A percentile compares a stretch with the other conserved stretches of the same genome.
phyloP scores from a whole-genome alignment of 2,797 vertebrate species.

The Diplodus puntazzo region DNA sequence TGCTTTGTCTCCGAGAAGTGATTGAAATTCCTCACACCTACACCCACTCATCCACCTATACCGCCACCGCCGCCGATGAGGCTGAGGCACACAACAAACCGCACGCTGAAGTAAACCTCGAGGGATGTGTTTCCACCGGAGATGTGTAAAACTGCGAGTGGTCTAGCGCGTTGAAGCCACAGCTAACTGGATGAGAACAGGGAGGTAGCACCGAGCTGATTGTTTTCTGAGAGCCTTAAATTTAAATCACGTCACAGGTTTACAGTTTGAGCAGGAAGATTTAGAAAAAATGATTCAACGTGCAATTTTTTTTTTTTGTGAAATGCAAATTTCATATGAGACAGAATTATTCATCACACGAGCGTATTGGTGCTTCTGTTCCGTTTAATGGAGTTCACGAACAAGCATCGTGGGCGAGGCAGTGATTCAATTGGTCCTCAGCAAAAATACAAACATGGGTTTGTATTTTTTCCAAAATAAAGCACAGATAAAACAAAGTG shows the following conservation, averaged over 20 bases:
- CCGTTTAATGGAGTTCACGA: constrained; percentile 57
- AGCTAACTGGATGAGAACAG: constrained; percentile 31
- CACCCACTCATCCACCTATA: constrained; percentile 59
- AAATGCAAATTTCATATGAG: constrained; percentile 17
- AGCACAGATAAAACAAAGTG: constrained; percentile 29
- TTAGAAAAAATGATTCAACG: neutral
- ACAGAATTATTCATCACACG: constrained; percentile 26
- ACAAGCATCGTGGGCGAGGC: constrained; percentile 51
- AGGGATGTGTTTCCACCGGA: constrained; percentile 43
- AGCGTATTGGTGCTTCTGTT: constrained; percentile 51
- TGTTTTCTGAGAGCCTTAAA: constrained; percentile 1
- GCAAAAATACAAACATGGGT: constrained; percentile 58
- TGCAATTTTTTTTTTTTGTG: too few species aligned
- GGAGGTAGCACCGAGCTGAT: neutral
- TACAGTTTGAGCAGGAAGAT: constrained; percentile 8
- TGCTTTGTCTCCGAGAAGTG: constrained; percentile 80
- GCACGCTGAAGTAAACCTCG: constrained; percentile 50
- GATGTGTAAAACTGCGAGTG: neutral
- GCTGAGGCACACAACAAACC: constrained; percentile 49
- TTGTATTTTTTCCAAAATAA: constrained; percentile 21
- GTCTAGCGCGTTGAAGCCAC: constrained; percentile 14
- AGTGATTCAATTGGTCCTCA: constrained; percentile 47
- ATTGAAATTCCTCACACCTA: constrained; percentile 78
- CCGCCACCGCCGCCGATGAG: constrained; percentile 5
- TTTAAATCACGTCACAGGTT: constrained; percentile 1